A percentile compares a stretch with the other conserved stretches of the same genome.
Evolutionary conservation across 2,888 invertebrate genomes (phyloP).

Genomic region (Congeria kusceri): DNA sequence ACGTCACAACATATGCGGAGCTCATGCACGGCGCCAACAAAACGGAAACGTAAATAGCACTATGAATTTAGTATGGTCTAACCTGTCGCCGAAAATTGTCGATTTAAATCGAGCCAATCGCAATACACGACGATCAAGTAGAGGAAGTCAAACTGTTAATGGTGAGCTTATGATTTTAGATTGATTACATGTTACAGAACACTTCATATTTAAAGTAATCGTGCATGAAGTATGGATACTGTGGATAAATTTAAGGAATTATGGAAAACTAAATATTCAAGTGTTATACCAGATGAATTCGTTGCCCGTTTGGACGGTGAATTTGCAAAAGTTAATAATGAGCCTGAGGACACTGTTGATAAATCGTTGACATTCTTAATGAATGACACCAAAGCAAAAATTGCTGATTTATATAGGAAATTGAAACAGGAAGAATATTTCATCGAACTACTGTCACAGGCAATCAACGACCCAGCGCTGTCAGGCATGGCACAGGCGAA

Average conservation of each 20-base stretch:
- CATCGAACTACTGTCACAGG: constrained; percentile 24
- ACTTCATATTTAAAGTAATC: no score
- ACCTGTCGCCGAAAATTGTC: no score
- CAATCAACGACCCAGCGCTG: constrained; percentile 12
- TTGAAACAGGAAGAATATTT: constrained; percentile 53
- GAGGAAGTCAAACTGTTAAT: no score
- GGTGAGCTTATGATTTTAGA: no score
- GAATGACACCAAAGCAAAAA: constrained; percentile 27
- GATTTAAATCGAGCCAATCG: no score
- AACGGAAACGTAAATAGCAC: no score
- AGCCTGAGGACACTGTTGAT: constrained; percentile 27
- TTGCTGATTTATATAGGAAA: constrained; percentile 32
- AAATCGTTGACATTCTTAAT: constrained; percentile 31
- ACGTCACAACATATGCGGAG: no score
- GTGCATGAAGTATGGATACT: constrained; percentile 23
- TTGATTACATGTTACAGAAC: no score
- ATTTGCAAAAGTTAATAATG: constrained; percentile 28
- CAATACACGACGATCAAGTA: no score
- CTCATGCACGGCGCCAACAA: no score
- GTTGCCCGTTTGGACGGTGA: constrained; percentile 55
- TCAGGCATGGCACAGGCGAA: background rate
- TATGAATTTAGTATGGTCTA: no score
- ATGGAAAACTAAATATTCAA: constrained; percentile 46
- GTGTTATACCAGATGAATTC: constrained; percentile 46
- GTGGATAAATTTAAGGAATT: constrained; percentile 26